Conservation (phyloP, 2,113 vertebrate genomes). For the Chloropsis hardwickii region DNA sequence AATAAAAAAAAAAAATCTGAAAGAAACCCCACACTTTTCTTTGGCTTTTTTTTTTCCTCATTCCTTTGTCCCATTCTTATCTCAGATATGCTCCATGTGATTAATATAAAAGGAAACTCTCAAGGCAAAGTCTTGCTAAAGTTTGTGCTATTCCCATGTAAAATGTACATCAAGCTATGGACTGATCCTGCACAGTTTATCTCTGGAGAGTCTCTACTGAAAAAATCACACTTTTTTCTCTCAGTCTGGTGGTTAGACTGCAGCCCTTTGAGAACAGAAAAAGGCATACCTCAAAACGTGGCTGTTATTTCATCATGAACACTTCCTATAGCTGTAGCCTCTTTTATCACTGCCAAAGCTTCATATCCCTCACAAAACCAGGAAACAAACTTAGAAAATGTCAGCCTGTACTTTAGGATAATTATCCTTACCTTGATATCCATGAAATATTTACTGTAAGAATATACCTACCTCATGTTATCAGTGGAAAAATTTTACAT, state of each 20-base stretch:
- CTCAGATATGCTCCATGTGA: neutral
- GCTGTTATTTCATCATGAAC: constrained; percentile 38
- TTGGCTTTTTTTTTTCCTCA: neutral
- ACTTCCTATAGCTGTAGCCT: constrained; percentile 5
- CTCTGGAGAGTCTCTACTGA: neutral
- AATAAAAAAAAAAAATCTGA: neutral
- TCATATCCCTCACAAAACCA: neutral
- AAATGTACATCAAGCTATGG: neutral
- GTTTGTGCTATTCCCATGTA: neutral
- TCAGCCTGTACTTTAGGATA: neutral
- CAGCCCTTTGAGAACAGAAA: constrained; percentile 17
- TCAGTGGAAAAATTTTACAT: constrained; percentile 62
- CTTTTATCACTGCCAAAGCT: neutral
- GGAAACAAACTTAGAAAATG: neutral
- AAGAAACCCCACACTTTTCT: neutral
- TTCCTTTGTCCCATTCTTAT: neutral
- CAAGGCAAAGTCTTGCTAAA: neutral
- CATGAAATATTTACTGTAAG: constrained; percentile 57
- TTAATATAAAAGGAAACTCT: neutral
- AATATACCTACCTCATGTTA: constrained; percentile 80
- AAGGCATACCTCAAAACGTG: constrained; percentile 31
- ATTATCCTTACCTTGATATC: constrained; percentile 67
- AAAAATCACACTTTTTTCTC: neutral
- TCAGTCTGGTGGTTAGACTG: neutral
- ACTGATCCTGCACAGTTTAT: neutral